These are phyloP conservation scores for Tenthredo amoena DNA, from an alignment of 2,888 invertebrate genomes.

Conservation along the genomic window DNA sequence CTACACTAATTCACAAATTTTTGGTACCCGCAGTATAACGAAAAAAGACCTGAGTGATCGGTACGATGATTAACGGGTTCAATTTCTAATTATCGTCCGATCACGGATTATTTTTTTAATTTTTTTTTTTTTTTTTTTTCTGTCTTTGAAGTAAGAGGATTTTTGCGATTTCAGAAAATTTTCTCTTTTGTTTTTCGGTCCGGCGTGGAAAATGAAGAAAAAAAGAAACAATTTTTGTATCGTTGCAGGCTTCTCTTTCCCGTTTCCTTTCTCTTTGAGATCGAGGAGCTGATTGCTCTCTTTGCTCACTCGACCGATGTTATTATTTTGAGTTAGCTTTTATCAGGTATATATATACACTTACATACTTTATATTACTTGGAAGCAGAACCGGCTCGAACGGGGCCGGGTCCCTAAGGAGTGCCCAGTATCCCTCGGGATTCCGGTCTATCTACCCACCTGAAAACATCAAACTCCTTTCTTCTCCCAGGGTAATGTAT, in stretches of 20 bases:
- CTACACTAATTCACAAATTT: neutral
- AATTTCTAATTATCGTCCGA: too few species aligned
- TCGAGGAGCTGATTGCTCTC: constrained; percentile 16
- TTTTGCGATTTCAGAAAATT: too few species aligned
- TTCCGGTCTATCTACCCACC: constrained; percentile 62
- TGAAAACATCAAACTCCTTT: constrained; percentile 63
- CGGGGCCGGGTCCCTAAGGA: constrained; percentile 68
- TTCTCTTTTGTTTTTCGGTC: too few species aligned
- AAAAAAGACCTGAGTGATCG: too few species aligned
- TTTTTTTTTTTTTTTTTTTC: neutral
- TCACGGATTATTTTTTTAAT: too few species aligned
- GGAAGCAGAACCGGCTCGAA: constrained; percentile 59
- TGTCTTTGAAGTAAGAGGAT: neutral
- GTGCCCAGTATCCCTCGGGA: constrained; percentile 64
- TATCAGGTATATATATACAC: constrained; percentile 65
- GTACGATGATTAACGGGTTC: too few species aligned
- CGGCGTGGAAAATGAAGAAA: too few species aligned
- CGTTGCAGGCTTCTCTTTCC: neutral
- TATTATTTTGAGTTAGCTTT: constrained; percentile 71
- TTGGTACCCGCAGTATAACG: neutral
- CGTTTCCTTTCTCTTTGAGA: neutral
- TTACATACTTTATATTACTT: constrained; percentile 62
- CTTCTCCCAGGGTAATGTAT: constrained; percentile 49
- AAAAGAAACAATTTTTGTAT: neutral
- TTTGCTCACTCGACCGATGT: constrained; percentile 56